A percentile compares a stretch with the other conserved stretches of the same genome.
phyloP scores from a whole-genome alignment of 37 sponge, comb jelly and placozoan genomes.

The Hexactinellida sp. region DNA sequence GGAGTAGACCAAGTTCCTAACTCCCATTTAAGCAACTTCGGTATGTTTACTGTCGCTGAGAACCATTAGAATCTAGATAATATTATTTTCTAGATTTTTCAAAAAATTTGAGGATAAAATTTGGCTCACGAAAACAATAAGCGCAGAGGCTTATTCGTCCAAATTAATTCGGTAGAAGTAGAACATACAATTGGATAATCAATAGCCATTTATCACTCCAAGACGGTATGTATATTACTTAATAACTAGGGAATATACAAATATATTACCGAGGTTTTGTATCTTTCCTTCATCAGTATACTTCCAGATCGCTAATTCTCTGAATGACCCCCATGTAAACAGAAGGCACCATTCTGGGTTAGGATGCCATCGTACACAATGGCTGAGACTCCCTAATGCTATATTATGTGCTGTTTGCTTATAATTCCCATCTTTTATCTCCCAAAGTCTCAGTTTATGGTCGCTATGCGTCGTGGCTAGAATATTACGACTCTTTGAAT shows the following conservation, averaged over 20 bases:
- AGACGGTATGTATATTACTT: too few relatives aligned
- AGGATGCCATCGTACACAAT: background rate
- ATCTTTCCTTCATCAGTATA: background rate
- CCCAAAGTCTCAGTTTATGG: conserved; percentile 1
- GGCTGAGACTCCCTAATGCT: background rate
- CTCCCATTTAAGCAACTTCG: too few relatives aligned
- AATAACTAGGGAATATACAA: too few relatives aligned
- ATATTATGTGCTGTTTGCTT: background rate
- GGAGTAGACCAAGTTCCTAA: too few relatives aligned
- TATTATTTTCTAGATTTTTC: too few relatives aligned
- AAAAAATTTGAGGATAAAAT: too few relatives aligned
- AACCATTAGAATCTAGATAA: too few relatives aligned
- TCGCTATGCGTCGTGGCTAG: background rate
- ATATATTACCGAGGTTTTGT: background rate
- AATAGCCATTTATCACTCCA: too few relatives aligned
- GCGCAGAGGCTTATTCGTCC: background rate
- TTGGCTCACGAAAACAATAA: too few relatives aligned
- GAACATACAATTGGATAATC: too few relatives aligned
- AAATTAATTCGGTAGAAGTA: background rate
- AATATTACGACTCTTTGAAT: background rate
- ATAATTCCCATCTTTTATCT: background rate
- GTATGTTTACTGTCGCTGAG: too few relatives aligned
- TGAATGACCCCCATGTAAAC: conserved; percentile 1
- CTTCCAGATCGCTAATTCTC: background rate
- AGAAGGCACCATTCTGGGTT: background rate